Conservation (phyloP, 2,888 invertebrate species). For the Norana najaformis region DNA sequence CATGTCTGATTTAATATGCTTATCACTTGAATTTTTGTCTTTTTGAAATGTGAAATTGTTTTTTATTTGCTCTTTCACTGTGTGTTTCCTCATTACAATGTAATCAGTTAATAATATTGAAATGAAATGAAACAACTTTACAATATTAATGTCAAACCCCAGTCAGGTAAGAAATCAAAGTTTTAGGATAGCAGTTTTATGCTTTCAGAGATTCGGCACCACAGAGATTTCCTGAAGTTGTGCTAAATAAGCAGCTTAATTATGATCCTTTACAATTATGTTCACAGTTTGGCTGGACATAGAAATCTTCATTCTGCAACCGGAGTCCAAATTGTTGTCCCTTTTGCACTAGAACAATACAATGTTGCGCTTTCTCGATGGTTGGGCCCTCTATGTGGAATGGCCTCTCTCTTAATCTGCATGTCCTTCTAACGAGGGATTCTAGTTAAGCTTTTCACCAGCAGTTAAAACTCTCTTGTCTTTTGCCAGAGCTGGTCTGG, state of each 20-base stretch:
- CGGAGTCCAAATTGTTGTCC: no score
- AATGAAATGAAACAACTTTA: neutral
- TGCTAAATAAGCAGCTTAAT: neutral
- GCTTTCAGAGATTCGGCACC: neutral
- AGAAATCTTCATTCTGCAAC: no score
- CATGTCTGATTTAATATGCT: neutral
- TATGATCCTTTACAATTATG: neutral
- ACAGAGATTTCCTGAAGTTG: neutral
- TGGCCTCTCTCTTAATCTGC: no score
- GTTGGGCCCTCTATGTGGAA: no score
- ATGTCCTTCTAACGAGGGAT: no score
- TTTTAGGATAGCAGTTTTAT: neutral
- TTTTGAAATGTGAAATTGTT: neutral
- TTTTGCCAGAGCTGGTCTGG: no score
- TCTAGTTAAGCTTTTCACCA: no score
- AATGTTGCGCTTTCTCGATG: no score
- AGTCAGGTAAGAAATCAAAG: neutral
- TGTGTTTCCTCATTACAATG: neutral
- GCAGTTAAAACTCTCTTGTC: no score
- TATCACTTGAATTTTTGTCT: neutral
- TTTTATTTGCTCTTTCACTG: neutral
- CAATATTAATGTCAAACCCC: neutral
- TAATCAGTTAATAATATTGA: neutral
- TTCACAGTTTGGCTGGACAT: no score
- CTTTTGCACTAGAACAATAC: no score